Conservation (phyloP, 2,888 invertebrate species). For the Eurytoma californica region DNA sequence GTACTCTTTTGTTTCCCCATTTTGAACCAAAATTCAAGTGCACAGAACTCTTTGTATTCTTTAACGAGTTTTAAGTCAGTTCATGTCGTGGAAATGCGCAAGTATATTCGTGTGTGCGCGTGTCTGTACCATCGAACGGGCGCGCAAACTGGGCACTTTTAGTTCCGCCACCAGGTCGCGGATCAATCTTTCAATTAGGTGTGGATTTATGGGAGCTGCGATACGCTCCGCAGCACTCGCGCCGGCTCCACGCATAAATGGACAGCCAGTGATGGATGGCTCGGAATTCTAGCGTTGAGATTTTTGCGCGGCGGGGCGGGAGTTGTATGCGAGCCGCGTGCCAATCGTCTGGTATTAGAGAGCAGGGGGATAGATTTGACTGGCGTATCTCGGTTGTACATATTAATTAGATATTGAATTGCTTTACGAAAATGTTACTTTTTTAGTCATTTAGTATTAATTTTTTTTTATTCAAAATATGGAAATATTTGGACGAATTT, state of each 20-base stretch:
- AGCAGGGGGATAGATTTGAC: background rate
- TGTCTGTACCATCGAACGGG: background rate
- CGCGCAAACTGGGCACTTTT: background rate
- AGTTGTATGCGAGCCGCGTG: background rate
- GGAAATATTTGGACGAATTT: no score
- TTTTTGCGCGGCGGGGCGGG: background rate
- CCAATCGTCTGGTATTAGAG: background rate
- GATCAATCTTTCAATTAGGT: conserved; percentile 69
- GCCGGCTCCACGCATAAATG: conserved; percentile 55
- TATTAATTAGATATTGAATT: background rate
- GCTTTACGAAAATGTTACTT: background rate
- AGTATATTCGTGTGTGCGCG: conserved; percentile 19
- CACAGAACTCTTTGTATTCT: conserved; percentile 13
- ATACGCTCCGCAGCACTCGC: conserved; percentile 53
- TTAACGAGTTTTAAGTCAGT: conserved; percentile 62
- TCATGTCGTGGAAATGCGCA: conserved; percentile 57
- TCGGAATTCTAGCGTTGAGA: conserved; percentile 1
- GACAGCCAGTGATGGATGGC: conserved; percentile 39
- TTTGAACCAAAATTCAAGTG: no score
- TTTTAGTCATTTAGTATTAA: background rate
- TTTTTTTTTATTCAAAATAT: no score
- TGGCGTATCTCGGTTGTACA: background rate
- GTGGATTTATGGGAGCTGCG: conserved; percentile 65
- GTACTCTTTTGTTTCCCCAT: no score
- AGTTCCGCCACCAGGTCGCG: no score